Percentiles rank a stretch among this genome's conserved stretches.
These are phyloP conservation scores for Melanargia galathea DNA, from an alignment of 2,888 invertebrate genomes.

Conservation along the genomic window DNA sequence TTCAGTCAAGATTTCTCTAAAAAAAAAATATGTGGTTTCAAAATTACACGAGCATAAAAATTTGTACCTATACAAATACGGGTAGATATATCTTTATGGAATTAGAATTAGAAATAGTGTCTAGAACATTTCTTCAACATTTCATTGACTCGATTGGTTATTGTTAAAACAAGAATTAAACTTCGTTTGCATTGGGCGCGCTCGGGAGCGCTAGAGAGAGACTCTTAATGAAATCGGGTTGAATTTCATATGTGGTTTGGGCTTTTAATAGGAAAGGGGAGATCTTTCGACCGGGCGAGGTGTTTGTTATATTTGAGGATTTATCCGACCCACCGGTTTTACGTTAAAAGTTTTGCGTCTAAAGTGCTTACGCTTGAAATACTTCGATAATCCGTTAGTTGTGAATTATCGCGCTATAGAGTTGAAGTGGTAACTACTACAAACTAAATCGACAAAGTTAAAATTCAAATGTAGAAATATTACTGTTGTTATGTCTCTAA, in stretches of 20 bases:
- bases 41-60: no score
- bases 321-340: background rate
- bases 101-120: no score
- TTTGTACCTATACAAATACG: no score
- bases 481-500: conserved; percentile 12
- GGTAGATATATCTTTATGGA: no score
- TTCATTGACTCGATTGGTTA: no score
- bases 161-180: no score
- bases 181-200: no score
- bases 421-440: background rate
- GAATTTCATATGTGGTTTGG: background rate
- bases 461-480: background rate
- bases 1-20: no score
- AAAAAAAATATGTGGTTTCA: no score
- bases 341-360: background rate
- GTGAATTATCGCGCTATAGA: background rate
- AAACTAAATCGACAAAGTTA: background rate
- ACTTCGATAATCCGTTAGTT: background rate
- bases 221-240: background rate
- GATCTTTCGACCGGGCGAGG: background rate
- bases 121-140: no score
- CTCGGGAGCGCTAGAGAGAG: no score
- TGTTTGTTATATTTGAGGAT: background rate
- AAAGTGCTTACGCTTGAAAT: background rate
- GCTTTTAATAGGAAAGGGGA: background rate